Percentiles rank a stretch among this genome's conserved stretches.
These are phyloP conservation scores for Brachionus rotundiformis DNA, from an alignment of 1,140 invertebrate species.

Conservation along the genomic window DNA sequence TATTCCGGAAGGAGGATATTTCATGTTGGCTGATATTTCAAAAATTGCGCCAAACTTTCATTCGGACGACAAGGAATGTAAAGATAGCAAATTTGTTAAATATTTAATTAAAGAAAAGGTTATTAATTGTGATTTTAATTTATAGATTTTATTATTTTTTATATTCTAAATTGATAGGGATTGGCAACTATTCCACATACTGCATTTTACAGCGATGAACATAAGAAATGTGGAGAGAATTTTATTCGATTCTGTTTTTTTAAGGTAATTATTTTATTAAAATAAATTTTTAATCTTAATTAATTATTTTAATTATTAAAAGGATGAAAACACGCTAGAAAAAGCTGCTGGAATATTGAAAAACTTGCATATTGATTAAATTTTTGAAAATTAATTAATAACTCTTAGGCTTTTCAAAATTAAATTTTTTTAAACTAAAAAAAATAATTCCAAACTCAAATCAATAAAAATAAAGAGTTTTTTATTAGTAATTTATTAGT, in stretches of 20 bases:
- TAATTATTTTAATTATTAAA: no score
- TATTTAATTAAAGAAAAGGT: conserved; percentile 56
- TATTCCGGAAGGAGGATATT: conserved; percentile 92
- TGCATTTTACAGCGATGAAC: conserved; percentile 81
- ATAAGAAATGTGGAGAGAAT: conserved; percentile 83
- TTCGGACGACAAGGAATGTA: conserved; percentile 8
- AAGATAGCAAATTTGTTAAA: conserved; percentile 51
- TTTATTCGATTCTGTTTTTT: conserved; percentile 87
- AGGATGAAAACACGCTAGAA: conserved; percentile 54
- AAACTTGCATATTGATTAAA: conserved; percentile 52
- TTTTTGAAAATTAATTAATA: no score
- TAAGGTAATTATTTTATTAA: conserved; percentile 67
- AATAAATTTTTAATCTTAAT: conserved; percentile 1
- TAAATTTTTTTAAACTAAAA: neutral
- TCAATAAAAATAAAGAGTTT: no score
- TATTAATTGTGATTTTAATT: conserved; percentile 53
- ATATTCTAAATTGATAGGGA: conserved; percentile 86
- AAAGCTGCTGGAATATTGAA: conserved; percentile 54
- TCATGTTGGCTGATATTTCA: conserved; percentile 88
- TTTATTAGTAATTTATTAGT: no score
- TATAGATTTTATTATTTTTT: conserved; percentile 86
- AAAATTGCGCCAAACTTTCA: conserved; percentile 54
- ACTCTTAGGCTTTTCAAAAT: no score
- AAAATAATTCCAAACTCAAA: no score
- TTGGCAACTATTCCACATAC: conserved; percentile 88